A percentile compares a stretch with the other conserved stretches of the same genome.
Evolutionary conservation across 2,113 vertebrate genomes (phyloP).

Genomic region (Thinocorus orbignyianus): DNA sequence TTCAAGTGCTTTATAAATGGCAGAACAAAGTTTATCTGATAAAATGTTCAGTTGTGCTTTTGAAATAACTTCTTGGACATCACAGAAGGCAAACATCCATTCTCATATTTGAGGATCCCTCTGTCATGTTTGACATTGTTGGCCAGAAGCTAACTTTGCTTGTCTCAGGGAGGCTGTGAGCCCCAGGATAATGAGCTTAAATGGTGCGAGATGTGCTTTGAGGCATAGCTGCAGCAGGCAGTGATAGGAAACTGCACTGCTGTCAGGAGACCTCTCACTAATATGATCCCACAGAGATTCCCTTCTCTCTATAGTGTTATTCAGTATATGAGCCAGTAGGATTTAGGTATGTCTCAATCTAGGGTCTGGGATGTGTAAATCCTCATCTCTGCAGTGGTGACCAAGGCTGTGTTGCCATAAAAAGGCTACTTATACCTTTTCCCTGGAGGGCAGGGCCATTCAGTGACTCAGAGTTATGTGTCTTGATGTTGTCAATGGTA

Average conservation of each 20-base stretch:
- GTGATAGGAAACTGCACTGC: neutral
- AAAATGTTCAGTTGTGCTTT: neutral
- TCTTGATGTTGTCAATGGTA: neutral
- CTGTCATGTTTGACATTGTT: neutral
- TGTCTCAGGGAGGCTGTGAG: neutral
- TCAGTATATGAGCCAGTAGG: neutral
- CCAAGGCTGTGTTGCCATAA: neutral
- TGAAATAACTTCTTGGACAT: neutral
- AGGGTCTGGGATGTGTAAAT: neutral
- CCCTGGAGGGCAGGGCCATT: neutral
- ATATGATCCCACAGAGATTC: neutral
- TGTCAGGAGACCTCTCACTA: neutral
- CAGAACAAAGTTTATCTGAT: neutral
- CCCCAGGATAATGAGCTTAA: slow-evolving; percentile 4
- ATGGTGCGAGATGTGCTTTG: neutral
- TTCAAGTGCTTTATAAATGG: slow-evolving; percentile 7
- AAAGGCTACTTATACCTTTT: neutral
- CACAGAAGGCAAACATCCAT: neutral
- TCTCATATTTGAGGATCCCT: neutral
- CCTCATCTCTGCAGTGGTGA: neutral
- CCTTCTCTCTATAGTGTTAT: neutral
- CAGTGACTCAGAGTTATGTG: neutral
- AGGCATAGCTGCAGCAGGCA: neutral
- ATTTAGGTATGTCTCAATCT: neutral
- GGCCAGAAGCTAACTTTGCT: neutral